Evolutionary conservation across 2,888 invertebrate species (phyloP).

Genomic region (Portevinia maculata): DNA sequence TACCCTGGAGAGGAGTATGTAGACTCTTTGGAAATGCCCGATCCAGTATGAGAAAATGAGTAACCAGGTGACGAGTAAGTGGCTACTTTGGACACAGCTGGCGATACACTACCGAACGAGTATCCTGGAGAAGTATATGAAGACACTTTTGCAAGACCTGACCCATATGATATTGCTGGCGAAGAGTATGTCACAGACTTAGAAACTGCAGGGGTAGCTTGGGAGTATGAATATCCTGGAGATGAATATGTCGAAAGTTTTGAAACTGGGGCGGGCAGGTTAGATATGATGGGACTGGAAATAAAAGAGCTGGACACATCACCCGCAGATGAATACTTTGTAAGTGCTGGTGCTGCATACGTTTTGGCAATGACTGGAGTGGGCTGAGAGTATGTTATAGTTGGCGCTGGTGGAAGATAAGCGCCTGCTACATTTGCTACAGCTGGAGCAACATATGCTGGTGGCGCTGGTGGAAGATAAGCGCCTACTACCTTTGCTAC

Average conservation of each 20-base stretch:
- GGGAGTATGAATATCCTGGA: constrained; percentile 31
- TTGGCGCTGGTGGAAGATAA: constrained; percentile 78
- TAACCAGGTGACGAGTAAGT: constrained; percentile 75
- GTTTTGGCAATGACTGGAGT: constrained; percentile 77
- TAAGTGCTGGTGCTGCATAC: constrained; percentile 78
- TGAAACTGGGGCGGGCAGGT: constrained; percentile 61
- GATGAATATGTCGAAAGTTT: constrained; percentile 58
- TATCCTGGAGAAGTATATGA: constrained; percentile 75
- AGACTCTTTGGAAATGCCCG: constrained; percentile 61
- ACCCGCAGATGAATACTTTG: constrained; percentile 83
- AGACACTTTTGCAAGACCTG: constrained; percentile 76
- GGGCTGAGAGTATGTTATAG: constrained; percentile 77
- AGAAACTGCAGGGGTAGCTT: constrained; percentile 12
- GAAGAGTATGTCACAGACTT: constrained; percentile 72
- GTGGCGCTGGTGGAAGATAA: constrained; percentile 78
- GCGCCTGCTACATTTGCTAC: constrained; percentile 73
- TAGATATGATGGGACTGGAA: constrained; percentile 49
- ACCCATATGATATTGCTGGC: constrained; percentile 68
- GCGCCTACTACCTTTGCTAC: constrained; percentile 73
- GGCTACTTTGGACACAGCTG: constrained; percentile 63
- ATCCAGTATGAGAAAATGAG: constrained; percentile 64
- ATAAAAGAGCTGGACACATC: constrained; percentile 83
- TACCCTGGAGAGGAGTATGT: constrained; percentile 75
- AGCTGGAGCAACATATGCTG: constrained; percentile 75
- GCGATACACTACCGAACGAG: constrained; percentile 37